Conservation (phyloP, 2,113 vertebrate species). For the rat (Rattus norvegicus) region DNA sequence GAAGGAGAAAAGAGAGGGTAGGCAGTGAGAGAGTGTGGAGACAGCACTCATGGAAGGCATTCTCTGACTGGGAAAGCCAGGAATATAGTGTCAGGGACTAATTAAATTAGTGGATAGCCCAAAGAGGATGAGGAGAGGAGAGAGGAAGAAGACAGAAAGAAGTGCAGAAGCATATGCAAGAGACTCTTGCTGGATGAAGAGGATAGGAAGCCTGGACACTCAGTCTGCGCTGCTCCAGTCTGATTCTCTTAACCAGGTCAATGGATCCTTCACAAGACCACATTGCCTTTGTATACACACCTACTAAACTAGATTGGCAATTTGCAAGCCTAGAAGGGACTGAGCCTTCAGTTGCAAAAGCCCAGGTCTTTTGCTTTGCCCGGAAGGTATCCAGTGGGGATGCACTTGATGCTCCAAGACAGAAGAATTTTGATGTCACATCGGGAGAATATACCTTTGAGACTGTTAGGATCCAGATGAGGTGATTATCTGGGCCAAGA, state of each 20-base stretch:
- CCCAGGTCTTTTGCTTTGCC: neutral
- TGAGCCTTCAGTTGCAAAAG: neutral
- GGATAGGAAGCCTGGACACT: neutral
- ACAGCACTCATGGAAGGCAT: neutral
- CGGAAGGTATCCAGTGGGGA: neutral
- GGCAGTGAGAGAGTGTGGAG: neutral
- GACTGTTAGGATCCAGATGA: neutral
- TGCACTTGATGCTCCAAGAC: neutral
- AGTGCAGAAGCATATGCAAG: neutral
- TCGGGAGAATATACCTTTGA: neutral
- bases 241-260: neutral
- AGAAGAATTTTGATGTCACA: constrained; percentile 44
- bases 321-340: neutral
- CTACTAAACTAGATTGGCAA: neutral
- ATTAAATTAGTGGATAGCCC: neutral
- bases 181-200: neutral
- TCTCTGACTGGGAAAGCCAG: neutral
- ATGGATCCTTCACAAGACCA: neutral
- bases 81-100: neutral
- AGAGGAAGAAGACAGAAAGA: neutral
- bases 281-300: neutral
- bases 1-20: neutral
- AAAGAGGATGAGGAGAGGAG: neutral
- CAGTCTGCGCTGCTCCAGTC: neutral
- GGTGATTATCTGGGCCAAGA: constrained; percentile 34